Percentiles rank a stretch among this genome's conserved stretches.
phyloP scores from a whole-genome alignment of 2,113 vertebrate species.

The Zapus hudsonius region DNA sequence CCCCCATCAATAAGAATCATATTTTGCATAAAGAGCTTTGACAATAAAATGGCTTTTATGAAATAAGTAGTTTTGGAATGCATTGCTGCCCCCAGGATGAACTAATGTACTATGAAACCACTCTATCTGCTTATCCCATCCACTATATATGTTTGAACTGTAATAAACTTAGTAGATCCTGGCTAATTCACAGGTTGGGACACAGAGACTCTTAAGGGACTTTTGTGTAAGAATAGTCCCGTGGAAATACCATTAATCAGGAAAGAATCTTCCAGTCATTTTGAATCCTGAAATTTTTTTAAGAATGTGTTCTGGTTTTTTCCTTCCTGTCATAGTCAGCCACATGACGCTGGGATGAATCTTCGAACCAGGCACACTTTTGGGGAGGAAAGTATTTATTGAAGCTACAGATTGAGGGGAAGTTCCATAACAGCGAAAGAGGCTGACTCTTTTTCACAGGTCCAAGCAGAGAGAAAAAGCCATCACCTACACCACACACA shows the following conservation, averaged over 20 bases:
- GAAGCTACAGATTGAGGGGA: too few species aligned
- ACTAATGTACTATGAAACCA: neutral
- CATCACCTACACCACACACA: too few species aligned
- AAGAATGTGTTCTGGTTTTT: neutral
- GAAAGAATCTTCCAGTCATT: neutral
- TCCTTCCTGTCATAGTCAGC: too few species aligned
- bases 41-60: constrained; percentile 37
- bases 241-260: fast-evolving
- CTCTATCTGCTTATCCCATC: neutral
- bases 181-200: neutral
- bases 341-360: too few species aligned
- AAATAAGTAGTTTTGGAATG: neutral
- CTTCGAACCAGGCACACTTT: too few species aligned
- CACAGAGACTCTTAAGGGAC: neutral
- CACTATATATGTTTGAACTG: neutral
- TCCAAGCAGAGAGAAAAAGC: too few species aligned
- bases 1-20: neutral
- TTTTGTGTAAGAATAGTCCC: neutral
- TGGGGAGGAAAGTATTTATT: too few species aligned
- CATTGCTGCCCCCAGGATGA: neutral
- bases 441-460: too few species aligned
- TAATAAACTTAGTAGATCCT: neutral
- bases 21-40: neutral
- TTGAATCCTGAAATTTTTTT: neutral
- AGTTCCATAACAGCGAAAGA: too few species aligned